Evolutionary conservation across 2,113 vertebrate species (phyloP).

Genomic region (Ahaetulla prasina): DNA sequence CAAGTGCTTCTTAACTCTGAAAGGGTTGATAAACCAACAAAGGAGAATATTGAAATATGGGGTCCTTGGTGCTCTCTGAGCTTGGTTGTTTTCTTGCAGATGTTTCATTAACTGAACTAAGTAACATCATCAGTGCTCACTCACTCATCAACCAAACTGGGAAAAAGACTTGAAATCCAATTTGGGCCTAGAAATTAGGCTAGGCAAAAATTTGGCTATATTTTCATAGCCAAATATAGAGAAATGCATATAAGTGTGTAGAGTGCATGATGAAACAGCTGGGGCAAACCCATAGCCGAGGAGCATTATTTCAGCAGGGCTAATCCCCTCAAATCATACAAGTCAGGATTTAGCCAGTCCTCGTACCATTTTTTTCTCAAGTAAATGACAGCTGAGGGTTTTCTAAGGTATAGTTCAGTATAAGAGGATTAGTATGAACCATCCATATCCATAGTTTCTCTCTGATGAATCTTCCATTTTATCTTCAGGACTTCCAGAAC

Average conservation of each 20-base stretch:
- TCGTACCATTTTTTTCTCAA: background rate
- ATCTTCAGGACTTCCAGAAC: background rate
- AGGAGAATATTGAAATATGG: background rate
- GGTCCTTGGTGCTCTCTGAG: background rate
- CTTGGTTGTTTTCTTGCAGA: background rate
- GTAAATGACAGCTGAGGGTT: background rate
- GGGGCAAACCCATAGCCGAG: background rate
- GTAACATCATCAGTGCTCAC: background rate
- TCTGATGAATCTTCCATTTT: background rate
- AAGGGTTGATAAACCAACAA: background rate
- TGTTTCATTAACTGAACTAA: background rate
- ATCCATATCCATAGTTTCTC: background rate
- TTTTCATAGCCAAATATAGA: background rate
- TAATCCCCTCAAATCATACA: background rate
- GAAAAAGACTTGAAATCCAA: background rate
- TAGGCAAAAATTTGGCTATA: background rate
- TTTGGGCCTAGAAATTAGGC: background rate
- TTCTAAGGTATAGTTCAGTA: background rate
- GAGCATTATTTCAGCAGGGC: background rate
- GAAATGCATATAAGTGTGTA: background rate
- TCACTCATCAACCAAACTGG: background rate
- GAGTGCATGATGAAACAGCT: background rate
- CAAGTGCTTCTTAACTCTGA: background rate
- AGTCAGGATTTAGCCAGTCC: background rate
- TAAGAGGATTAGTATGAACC: background rate